Conservation (phyloP, 2,888 invertebrate species). For the Chesias legatella region DNA sequence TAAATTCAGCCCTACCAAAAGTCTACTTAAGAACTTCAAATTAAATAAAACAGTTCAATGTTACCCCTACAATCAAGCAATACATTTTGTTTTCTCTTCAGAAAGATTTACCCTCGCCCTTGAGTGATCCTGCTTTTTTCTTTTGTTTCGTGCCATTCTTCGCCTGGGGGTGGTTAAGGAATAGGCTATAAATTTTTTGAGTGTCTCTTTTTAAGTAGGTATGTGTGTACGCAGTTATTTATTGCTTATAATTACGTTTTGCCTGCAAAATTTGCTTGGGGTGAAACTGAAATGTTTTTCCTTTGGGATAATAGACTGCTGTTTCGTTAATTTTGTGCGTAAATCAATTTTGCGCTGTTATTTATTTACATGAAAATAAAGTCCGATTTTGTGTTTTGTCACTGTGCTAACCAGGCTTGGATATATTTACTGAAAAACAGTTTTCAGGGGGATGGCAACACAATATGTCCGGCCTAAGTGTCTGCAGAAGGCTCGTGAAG, state of each 20-base stretch:
- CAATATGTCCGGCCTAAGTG: too few species aligned
- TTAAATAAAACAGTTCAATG: constrained; percentile 27
- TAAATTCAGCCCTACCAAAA: too few species aligned
- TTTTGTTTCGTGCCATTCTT: constrained; percentile 45
- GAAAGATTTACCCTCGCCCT: constrained; percentile 59
- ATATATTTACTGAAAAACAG: too few species aligned
- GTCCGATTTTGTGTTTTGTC: too few species aligned
- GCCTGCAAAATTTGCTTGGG: constrained; percentile 30
- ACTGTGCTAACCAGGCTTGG: too few species aligned
- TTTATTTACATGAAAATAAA: constrained; percentile 6
- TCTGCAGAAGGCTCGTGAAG: too few species aligned
- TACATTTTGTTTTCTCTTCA: constrained; percentile 43
- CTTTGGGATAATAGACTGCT: constrained; percentile 21
- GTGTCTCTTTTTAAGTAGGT: constrained; percentile 51
- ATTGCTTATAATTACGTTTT: constrained; percentile 42
- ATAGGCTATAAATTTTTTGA: constrained; percentile 65
- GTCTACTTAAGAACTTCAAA: constrained; percentile 2
- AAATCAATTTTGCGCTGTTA: constrained; percentile 20
- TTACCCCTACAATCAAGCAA: constrained; percentile 47
- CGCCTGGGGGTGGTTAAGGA: constrained; percentile 54
- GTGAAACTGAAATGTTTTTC: constrained; percentile 23
- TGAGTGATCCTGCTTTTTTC: constrained; percentile 59
- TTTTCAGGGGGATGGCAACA: too few species aligned
- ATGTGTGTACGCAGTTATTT: constrained; percentile 59
- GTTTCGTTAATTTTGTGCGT: constrained; percentile 20